These are phyloP conservation scores for Labrus mixtus DNA, from an alignment of 2,113 vertebrate species.

Conservation along the genomic window DNA sequence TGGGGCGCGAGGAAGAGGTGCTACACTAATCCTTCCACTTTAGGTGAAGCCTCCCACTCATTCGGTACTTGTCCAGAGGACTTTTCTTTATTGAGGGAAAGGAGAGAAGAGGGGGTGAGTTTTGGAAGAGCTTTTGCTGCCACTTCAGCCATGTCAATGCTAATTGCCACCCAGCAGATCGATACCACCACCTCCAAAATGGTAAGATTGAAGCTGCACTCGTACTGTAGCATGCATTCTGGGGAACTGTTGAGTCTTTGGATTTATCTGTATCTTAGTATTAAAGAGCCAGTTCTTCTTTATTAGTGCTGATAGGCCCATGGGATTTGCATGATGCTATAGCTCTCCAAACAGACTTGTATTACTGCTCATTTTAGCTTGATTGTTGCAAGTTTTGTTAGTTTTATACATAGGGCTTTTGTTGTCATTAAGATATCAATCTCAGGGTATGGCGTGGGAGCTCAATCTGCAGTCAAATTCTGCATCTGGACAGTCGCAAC, in stretches of 20 bases:
- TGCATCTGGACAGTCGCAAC: background rate
- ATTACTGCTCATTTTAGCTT: background rate
- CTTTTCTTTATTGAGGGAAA: slow-evolving; percentile 30
- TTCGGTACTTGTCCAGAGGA: slow-evolving; percentile 51
- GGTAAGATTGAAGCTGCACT: slow-evolving; percentile 69
- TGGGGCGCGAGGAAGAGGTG: background rate
- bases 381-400: background rate
- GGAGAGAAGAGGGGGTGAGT: slow-evolving; percentile 9
- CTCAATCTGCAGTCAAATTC: background rate
- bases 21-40: slow-evolving; percentile 58
- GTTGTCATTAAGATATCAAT: too few relatives aligned
- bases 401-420: too few relatives aligned
- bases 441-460: too few relatives aligned
- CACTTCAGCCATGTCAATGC: slow-evolving; percentile 71
- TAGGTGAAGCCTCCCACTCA: slow-evolving; percentile 43
- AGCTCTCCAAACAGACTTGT: background rate
- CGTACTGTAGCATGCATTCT: slow-evolving; percentile 19
- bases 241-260: slow-evolving; percentile 39
- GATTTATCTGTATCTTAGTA: slow-evolving; percentile 12
- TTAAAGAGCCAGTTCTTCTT: background rate
- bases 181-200: slow-evolving; percentile 74
- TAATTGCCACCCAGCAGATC: slow-evolving; percentile 79
- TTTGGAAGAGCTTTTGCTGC: slow-evolving; percentile 14
- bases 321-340: slow-evolving; percentile 28
- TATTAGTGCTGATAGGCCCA: background rate